Evolutionary conservation across 1,140 invertebrate species (phyloP), one percentile per base, ranked within the genome.

Genomic region (Scylla paramamosain): DNA sequence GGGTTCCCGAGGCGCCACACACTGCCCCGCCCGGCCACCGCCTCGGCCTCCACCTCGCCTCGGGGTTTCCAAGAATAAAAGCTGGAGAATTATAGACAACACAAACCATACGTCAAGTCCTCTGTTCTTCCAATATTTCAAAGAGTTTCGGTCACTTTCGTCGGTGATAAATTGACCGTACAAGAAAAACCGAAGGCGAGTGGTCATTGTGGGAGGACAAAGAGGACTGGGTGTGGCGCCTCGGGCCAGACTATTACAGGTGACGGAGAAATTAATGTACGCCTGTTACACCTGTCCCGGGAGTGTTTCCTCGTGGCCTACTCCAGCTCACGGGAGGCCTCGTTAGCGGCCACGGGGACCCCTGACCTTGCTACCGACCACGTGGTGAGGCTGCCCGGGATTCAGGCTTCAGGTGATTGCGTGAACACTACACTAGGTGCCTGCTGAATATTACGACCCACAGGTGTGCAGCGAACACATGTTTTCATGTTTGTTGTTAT

Each of bases 231-330:
- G 92, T 59, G 92, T 86, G 84, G 92, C 77, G 92, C 84, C 29
- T 59, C 45, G 7, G 48, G 82, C n/a, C 14, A 25, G 25, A 25
- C 46, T 87, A 31, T 93, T 88, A 93, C 92, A 93, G 46, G 83
- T 52, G 92, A 93, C 12, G n/a, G 84, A 46, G 39, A 93, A 93
- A 93, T 93, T 87, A 93, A 88, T 93, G 52, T 86, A 93, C 86
- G 52, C 83, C 84, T 88, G 59, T 29, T 88, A 88, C 46, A 93
- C 28, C 83, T 59, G 84, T 88, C 83, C 20, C 10, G 1, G 12
- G 12, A 59, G 92, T 48, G 45, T 86, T 31, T n/a, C 32, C 52
- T 25, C 32, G 48, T 29, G 39, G 25, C 3, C 20, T 83, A 28
- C 39, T 32, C 25, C 84, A 59, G 59, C 92, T 31, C 87, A 32